Evolutionary conservation across 2,888 invertebrate species (phyloP).

Genomic region (Scelioninae gen. 1): DNA sequence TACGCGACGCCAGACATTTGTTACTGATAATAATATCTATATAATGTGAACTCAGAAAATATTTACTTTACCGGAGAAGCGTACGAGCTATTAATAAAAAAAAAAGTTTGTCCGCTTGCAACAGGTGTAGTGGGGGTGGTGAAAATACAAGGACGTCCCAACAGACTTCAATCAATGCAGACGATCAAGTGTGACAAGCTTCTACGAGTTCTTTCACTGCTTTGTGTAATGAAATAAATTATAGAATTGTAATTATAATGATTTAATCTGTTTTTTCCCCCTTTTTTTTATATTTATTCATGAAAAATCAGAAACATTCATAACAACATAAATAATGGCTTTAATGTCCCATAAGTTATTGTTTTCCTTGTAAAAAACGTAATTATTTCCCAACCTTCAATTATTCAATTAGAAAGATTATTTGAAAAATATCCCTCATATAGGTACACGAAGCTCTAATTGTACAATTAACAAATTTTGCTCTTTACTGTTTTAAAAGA

Average conservation of each 20-base stretch:
- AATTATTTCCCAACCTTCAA: too few relatives aligned
- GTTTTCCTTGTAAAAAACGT: too few relatives aligned
- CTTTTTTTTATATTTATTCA: too few relatives aligned
- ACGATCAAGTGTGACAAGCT: constrained; percentile 45
- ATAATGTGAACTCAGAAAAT: constrained; percentile 45
- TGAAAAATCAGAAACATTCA: too few relatives aligned
- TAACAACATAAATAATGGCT: too few relatives aligned
- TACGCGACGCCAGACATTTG: constrained; percentile 24
- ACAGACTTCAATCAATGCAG: constrained; percentile 61
- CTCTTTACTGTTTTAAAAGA: too few relatives aligned
- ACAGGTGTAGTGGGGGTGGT: constrained; percentile 74
- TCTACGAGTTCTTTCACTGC: constrained; percentile 28
- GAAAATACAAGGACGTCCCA: constrained; percentile 63
- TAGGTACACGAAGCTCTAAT: too few relatives aligned
- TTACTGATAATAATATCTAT: constrained; percentile 44
- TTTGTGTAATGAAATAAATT: constrained; percentile 32
- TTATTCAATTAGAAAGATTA: too few relatives aligned
- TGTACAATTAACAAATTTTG: too few relatives aligned
- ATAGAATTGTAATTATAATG: not conserved
- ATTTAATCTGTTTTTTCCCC: not conserved
- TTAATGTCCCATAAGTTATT: too few relatives aligned
- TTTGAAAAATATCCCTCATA: too few relatives aligned
- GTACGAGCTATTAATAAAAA: too few relatives aligned
- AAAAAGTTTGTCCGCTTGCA: constrained; percentile 71
- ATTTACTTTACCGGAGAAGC: constrained; percentile 40